Conservation (phyloP, 2,113 vertebrate species). For the Sylvia atricapilla region DNA sequence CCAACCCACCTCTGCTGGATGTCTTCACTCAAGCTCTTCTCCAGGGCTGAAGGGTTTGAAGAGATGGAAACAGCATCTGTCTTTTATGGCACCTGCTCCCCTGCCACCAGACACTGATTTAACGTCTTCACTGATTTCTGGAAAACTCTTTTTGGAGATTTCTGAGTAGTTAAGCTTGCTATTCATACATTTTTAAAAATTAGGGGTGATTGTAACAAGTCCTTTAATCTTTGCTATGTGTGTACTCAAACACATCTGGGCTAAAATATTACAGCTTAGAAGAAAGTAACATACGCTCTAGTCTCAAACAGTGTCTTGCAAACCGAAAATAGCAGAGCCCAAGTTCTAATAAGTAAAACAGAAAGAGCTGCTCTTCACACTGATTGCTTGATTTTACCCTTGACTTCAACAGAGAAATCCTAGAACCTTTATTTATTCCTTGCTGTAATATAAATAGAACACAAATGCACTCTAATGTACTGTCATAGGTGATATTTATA, state of each 20-base stretch:
- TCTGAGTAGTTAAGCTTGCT: not conserved
- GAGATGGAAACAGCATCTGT: not conserved
- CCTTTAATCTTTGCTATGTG: not conserved
- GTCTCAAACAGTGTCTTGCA: not conserved
- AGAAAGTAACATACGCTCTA: not conserved
- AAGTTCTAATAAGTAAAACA: not conserved
- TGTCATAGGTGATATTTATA: constrained; percentile 48
- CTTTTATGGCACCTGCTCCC: not conserved
- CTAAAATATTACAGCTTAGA: not conserved
- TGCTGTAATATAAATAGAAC: constrained; percentile 40
- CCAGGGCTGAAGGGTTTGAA: not conserved
- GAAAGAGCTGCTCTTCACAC: not conserved
- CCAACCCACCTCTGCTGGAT: not conserved
- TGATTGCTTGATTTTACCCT: not conserved
- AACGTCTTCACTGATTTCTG: not conserved
- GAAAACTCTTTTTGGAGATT: not conserved
- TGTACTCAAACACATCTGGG: not conserved
- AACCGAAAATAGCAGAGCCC: not conserved
- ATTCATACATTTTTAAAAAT: not conserved
- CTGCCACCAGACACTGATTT: not conserved
- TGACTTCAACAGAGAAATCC: not conserved
- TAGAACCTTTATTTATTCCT: not conserved
- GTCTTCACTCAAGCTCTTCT: not conserved
- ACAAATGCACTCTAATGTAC: constrained; percentile 29
- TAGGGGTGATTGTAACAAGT: not conserved